Conservation (phyloP, 2,888 invertebrate genomes). For the Agrilus mali region DNA sequence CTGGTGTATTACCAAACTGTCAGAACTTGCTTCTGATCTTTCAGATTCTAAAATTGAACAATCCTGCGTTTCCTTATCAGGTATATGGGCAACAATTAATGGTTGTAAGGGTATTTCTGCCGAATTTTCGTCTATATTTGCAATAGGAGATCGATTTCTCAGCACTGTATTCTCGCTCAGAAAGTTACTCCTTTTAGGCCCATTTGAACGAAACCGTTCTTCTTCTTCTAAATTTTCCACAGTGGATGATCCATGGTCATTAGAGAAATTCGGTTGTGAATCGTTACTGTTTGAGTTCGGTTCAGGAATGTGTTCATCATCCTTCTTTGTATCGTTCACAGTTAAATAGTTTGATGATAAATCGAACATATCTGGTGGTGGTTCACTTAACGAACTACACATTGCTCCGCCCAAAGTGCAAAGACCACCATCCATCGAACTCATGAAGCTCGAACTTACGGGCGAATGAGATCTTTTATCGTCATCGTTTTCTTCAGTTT, state of each 20-base stretch:
- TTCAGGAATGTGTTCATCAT: constrained; percentile 1
- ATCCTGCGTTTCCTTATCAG: background rate
- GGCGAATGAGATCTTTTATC: background rate
- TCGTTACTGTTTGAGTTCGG: background rate
- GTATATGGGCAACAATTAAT: constrained; percentile 24
- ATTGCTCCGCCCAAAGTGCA: constrained; percentile 29
- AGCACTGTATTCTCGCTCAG: too few species aligned
- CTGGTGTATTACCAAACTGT: too few species aligned
- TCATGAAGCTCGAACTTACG: constrained; percentile 2
- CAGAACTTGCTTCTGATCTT: constrained; percentile 3
- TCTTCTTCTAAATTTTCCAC: too few species aligned
- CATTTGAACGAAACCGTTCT: too few species aligned
- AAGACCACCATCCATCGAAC: constrained; percentile 19
- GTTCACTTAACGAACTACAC: constrained; percentile 34
- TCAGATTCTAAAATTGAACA: background rate
- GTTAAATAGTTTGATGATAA: constrained; percentile 12
- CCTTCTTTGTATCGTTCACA: background rate
- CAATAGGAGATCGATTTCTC: constrained; percentile 4
- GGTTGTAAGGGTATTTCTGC: constrained; percentile 32
- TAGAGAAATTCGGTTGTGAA: background rate
- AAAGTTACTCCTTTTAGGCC: too few species aligned
- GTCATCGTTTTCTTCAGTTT: background rate
- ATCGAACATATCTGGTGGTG: constrained; percentile 34
- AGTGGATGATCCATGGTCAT: too few species aligned
- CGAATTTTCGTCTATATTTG: constrained; percentile 25